Conservation (phyloP, 2,888 invertebrate genomes). For the Chloroclysta siterata region DNA sequence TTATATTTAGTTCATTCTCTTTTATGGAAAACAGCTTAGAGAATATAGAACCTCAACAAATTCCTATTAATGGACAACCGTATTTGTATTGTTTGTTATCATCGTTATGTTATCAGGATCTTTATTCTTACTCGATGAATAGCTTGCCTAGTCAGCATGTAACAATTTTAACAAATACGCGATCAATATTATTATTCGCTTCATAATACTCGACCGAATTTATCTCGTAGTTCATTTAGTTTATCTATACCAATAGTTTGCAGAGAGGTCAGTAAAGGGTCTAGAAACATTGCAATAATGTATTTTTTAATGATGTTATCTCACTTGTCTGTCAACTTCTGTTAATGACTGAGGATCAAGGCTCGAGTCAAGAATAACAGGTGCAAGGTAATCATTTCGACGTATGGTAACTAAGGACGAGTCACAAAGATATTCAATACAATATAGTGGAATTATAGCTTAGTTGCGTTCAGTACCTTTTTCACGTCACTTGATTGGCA, state of each 20-base stretch:
- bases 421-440: constrained; percentile 12
- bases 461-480: background rate
- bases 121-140: background rate
- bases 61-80: too few species aligned
- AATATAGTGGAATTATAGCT: constrained; percentile 4
- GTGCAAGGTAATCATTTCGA: constrained; percentile 25
- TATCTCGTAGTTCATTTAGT: background rate
- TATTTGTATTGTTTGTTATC: too few species aligned
- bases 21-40: too few species aligned
- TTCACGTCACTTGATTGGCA: too few species aligned
- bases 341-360: constrained; percentile 31
- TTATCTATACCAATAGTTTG: too few species aligned
- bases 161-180: background rate
- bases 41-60: too few species aligned
- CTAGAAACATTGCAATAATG: background rate
- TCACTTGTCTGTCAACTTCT: constrained; percentile 13
- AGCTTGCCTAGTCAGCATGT: background rate
- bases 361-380: constrained; percentile 33
- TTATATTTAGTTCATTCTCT: too few species aligned
- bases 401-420: constrained; percentile 17
- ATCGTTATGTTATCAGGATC: too few species aligned
- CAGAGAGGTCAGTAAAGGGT: too few species aligned
- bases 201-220: constrained; percentile 22
- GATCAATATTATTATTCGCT: constrained; percentile 23
- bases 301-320: constrained; percentile 7